phyloP scores from a whole-genome alignment of 2,797 vertebrate species.

The Fundulus diaphanus region DNA sequence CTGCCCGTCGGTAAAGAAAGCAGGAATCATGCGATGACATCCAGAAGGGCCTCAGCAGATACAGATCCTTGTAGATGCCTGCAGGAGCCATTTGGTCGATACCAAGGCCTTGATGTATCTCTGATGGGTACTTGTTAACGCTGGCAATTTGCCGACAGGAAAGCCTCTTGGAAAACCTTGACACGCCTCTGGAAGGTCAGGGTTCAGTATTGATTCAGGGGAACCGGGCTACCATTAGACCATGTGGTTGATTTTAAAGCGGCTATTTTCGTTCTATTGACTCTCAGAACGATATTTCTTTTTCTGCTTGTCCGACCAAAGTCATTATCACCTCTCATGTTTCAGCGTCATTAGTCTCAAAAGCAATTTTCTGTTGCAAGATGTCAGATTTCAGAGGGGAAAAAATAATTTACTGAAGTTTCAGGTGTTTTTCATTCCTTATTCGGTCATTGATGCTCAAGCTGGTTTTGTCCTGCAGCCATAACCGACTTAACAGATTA shows the following conservation, averaged over 20 bases:
- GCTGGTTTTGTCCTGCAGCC: background rate
- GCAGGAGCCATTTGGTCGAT: constrained; percentile 44
- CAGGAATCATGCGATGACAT: constrained; percentile 37
- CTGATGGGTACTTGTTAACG: constrained; percentile 44
- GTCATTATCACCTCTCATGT: background rate
- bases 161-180: constrained; percentile 46
- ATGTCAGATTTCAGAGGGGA: background rate
- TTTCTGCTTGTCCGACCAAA: background rate
- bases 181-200: constrained; percentile 53
- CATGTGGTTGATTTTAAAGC: constrained; percentile 21
- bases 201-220: constrained; percentile 56
- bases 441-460: background rate
- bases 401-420: background rate
- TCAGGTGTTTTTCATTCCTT: background rate
- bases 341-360: background rate
- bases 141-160: constrained; percentile 54
- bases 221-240: background rate
- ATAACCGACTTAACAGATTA: background rate
- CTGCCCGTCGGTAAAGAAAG: constrained; percentile 9
- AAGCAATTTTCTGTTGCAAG: background rate
- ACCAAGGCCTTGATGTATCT: constrained; percentile 37
- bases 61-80: constrained; percentile 25
- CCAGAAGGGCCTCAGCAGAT: constrained; percentile 27
- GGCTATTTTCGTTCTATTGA: background rate
- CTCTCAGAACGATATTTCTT: background rate